phyloP scores from a whole-genome alignment of 2,113 vertebrate genomes.

The Calypte anna region DNA sequence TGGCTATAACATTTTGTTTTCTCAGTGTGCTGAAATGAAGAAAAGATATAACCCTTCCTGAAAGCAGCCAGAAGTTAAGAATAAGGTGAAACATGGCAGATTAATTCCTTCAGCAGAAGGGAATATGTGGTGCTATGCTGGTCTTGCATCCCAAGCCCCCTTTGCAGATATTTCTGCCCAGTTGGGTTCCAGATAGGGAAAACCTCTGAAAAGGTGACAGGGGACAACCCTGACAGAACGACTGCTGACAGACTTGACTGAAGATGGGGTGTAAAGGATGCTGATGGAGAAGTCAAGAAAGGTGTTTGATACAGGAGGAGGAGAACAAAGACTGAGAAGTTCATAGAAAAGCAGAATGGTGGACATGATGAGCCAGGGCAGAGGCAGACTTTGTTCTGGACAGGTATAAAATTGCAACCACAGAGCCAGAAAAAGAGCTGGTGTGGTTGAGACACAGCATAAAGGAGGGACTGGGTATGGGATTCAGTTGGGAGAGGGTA shows the following conservation, averaged over 20 bases:
- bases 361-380: neutral
- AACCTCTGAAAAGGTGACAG: neutral
- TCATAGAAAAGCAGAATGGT: neutral
- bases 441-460: neutral
- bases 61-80: neutral
- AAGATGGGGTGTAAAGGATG: neutral
- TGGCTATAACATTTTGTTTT: neutral
- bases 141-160: neutral
- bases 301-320: neutral
- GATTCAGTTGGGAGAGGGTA: neutral
- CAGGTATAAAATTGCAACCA: neutral
- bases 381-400: neutral
- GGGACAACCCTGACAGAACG: rapidly evolving
- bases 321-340: neutral
- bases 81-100: neutral
- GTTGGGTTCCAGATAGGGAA: neutral
- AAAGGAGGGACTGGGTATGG: neutral
- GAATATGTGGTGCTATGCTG: rapidly evolving
- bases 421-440: neutral
- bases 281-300: neutral
- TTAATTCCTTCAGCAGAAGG: neutral
- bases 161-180: neutral
- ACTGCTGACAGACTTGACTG: neutral
- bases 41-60: neutral
- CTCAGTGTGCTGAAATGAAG: neutral